These are phyloP conservation scores for Caenorhabditis sp. DNA, from an alignment of 2,888 invertebrate species.

Conservation along the genomic window DNA sequence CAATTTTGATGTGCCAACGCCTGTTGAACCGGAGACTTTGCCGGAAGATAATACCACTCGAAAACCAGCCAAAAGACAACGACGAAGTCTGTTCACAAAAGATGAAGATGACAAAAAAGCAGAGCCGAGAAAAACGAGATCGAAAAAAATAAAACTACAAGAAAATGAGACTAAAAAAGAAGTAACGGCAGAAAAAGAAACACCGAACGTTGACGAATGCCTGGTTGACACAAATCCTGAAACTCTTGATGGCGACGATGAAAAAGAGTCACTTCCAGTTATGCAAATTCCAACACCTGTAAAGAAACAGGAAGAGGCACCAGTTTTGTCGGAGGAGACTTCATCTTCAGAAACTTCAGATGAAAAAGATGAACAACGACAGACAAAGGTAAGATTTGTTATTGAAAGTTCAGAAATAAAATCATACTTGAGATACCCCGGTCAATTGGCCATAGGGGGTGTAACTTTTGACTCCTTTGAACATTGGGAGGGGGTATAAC, in stretches of 20 bases:
- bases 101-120: not conserved
- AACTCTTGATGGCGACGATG: not conserved
- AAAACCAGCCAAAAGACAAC: not conserved
- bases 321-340: not conserved
- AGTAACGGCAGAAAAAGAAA: too few relatives aligned
- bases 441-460: too few relatives aligned
- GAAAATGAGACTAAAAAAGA: not conserved
- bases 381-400: too few relatives aligned
- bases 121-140: not conserved
- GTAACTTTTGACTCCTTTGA: too few relatives aligned
- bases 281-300: not conserved
- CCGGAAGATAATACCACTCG: not conserved
- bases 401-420: too few relatives aligned
- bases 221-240: not conserved
- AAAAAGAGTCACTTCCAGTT: not conserved
- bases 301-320: not conserved
- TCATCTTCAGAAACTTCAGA: not conserved
- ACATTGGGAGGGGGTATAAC: too few relatives aligned
- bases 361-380: not conserved
- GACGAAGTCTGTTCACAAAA: not conserved
- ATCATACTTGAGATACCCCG: too few relatives aligned
- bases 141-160: not conserved
- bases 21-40: not conserved
- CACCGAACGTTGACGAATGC: too few relatives aligned
- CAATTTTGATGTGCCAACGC: conserved; percentile 6